These are phyloP conservation scores for Poicephalus meyeri DNA, from an alignment of 2,113 vertebrate genomes.

Conservation along the genomic window DNA sequence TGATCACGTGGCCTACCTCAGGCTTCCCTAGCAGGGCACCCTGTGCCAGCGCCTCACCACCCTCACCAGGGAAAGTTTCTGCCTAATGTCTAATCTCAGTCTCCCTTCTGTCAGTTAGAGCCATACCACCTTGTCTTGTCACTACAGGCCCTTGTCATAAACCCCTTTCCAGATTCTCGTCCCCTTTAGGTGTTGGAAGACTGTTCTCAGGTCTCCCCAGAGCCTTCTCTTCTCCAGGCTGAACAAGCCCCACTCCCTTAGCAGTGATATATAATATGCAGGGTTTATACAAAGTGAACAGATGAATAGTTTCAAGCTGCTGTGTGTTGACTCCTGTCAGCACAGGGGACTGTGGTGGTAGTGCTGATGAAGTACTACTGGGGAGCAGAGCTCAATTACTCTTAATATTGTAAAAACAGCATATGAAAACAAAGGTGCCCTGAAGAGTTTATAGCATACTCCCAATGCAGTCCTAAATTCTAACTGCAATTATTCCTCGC, in stretches of 20 bases:
- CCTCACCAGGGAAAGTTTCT: background rate
- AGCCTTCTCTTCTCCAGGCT: background rate
- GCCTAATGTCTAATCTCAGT: background rate
- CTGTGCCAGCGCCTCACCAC: background rate
- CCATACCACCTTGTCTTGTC: background rate
- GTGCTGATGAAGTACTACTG: background rate
- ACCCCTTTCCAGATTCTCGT: background rate
- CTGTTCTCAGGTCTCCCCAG: background rate
- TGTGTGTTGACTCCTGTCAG: background rate
- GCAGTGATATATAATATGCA: background rate
- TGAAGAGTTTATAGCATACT: background rate
- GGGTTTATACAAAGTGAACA: background rate
- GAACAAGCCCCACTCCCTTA: background rate
- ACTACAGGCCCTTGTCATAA: background rate
- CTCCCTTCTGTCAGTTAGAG: background rate
- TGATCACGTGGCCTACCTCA: no score
- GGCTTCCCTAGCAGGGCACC: no score
- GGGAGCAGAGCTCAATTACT: background rate
- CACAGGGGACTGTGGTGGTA: background rate
- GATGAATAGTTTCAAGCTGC: background rate
- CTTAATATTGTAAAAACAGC: background rate
- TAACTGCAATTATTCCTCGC: background rate
- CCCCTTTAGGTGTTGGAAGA: background rate
- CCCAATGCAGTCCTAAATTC: background rate
- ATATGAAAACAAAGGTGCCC: background rate